Evolutionary conservation across 2,113 vertebrate species (phyloP), one percentile per base, ranked within the genome.

Genomic region (Heterotilapia buettikoferi): DNA sequence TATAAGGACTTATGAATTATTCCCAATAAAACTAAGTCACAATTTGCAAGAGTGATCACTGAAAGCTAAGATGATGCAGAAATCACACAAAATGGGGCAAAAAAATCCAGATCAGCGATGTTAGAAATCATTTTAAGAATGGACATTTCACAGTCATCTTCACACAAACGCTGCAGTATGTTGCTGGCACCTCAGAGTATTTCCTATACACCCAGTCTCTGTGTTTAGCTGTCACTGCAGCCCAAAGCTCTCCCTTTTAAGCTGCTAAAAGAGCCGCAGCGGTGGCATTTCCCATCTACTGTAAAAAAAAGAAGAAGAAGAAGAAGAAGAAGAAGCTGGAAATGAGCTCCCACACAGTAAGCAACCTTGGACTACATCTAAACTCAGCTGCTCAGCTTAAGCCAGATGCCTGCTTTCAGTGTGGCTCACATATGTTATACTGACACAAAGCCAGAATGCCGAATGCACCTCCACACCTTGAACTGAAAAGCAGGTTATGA

Each of bases 401-500:
- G 82, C 85, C 86, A 71, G 45, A 83, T 80, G 84, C 50, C 33
- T 80, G 85, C 56, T 31, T 52, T 61, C 56, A 59, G 36, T 14
- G 53, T 52, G 53, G 52, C 54, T 66, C 73, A 52, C 52, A 80
- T 80, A 79, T 10, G 40, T 38, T 71, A 61, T 29, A 19, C 63
- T 79, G 87, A 81, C 81, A 82, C n/a, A 59, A 52, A 33, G 29
- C 12, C 61, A 43, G 66, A 79, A 66, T 66, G 85, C 85, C 80
- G 90, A 71, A 45, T 68, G 80, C 61, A 61, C 68, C 83, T 88
- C 88, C 87, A 71, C 82, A 90, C 90, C 85, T 86, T 93, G 88
- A 90, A 92, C 92, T 89, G 84, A 91, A 91, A 87, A 43, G 90
- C 93, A 93, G 52, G 43, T 3, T 80, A 93, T 97, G 76, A 94